Conservation (phyloP, 2,797 vertebrate species). For the Atherinosoma microstoma region DNA sequence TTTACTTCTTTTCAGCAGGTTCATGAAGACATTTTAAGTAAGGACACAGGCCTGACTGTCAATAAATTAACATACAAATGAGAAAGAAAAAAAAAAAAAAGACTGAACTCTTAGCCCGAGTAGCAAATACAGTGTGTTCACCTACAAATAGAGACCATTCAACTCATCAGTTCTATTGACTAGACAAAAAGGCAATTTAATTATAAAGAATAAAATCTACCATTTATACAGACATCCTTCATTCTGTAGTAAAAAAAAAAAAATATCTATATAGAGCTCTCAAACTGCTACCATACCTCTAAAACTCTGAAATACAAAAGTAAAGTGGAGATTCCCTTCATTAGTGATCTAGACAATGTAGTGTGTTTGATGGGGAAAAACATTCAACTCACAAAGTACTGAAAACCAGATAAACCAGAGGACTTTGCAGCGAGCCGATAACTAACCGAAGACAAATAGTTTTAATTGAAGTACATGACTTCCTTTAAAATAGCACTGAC, state of each 20-base stretch:
- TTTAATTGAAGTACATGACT: neutral
- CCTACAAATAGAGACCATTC: constrained; percentile 26
- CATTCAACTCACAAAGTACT: neutral
- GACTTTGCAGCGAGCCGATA: neutral
- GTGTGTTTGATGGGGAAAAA: neutral
- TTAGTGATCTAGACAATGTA: constrained; percentile 48
- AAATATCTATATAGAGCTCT: constrained; percentile 61
- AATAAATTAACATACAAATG: constrained; percentile 75
- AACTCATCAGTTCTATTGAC: constrained; percentile 28
- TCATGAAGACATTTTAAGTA: constrained; percentile 52
- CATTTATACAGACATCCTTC: constrained; percentile 50
- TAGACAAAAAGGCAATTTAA: constrained; percentile 37
- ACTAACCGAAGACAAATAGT: neutral
- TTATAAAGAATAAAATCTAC: constrained; percentile 50
- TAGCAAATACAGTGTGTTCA: constrained; percentile 41
- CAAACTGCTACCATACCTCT: constrained; percentile 54
- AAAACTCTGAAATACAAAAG: constrained; percentile 74
- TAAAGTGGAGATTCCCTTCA: constrained; percentile 63
- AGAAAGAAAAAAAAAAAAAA: neutral
- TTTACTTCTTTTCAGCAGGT: constrained; percentile 41
- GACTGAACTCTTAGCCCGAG: constrained; percentile 18
- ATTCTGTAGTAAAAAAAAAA: constrained; percentile 62
- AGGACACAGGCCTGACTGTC: constrained; percentile 45
- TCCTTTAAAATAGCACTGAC: neutral
- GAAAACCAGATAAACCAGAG: neutral